These are phyloP conservation scores for Aphodius sticticus DNA, from an alignment of 2,888 invertebrate species.

Conservation along the genomic window DNA sequence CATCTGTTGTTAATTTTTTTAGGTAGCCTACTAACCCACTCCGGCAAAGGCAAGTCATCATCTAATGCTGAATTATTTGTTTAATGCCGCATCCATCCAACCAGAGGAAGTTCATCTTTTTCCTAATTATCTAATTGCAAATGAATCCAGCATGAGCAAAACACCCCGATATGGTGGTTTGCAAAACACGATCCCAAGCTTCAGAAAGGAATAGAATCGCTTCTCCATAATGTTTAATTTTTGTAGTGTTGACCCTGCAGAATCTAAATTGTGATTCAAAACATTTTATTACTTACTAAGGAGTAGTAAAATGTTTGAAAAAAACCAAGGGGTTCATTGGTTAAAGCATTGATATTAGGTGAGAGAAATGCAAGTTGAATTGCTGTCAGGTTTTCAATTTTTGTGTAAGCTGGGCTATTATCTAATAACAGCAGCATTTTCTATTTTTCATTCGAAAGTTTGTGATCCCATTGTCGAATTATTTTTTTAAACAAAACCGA, in stretches of 20 bases:
- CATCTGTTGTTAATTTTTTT: slow-evolving; percentile 16
- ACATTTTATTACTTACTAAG: no score
- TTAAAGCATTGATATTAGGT: no score
- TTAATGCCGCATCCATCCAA: slow-evolving; percentile 24
- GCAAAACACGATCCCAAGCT: slow-evolving; percentile 30
- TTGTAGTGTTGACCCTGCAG: slow-evolving; percentile 5
- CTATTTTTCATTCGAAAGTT: no score
- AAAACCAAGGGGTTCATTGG: no score
- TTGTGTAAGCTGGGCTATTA: no score
- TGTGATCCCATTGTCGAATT: no score
- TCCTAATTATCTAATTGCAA: slow-evolving; percentile 20
- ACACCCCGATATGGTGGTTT: slow-evolving; percentile 20
- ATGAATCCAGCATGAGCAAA: slow-evolving; percentile 30
- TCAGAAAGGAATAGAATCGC: slow-evolving; percentile 29
- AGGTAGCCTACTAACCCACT: slow-evolving; percentile 24
- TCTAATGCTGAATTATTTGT: slow-evolving; percentile 23
- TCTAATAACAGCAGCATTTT: no score
- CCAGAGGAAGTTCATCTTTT: slow-evolving; percentile 26
- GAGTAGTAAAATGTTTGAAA: no score
- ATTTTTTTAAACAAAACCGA: no score
- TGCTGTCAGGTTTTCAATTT: no score
- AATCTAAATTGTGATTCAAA: no score
- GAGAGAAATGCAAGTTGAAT: no score
- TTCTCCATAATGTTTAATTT: slow-evolving; percentile 25
- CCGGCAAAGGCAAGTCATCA: slow-evolving; percentile 24